Evolutionary conservation across 2,113 vertebrate species (phyloP), one percentile per base, ranked within the genome.

Genomic region (Hippocampus abdominalis): DNA sequence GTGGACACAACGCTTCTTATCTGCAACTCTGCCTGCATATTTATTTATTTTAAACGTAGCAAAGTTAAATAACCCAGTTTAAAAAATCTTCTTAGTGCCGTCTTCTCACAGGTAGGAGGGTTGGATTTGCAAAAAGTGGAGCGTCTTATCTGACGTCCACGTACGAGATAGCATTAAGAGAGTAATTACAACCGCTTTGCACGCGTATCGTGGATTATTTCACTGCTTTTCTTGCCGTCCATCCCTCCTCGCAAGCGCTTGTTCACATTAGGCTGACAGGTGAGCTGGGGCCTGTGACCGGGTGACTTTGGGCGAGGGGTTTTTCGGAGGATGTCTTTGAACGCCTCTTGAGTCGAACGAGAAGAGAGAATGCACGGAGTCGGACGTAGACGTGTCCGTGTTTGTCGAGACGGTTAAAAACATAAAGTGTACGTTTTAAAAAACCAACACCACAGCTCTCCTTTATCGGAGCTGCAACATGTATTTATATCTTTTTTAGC

Each of bases 11-110:
- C 59, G 25, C 57, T 39, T 59, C 11, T 36, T 20, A 36, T 74
- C 64, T 78, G 20, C 29, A 49, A 61, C 68, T 66, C 25, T 13
- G n/a, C 27, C 54, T 62, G 27, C 9, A 69, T 62, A 72, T 9
- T 64, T 74, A 62, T 74, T 75, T 68, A 46, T 44, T 42, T 63
- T 23, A 74, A 27, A 70, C 71, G 77, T 71, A 69, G 57, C 59
- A 29, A 66, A 15, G 54, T 72, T 75, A 60, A 69, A 81, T 73
- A 66, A 53, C 21, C 21, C 51, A 36, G 32, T 2, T 8, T 11
- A 49, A 60, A 75, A 67, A 75, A 66, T 63, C 29, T 29, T 39
- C 54, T 69, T 60, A 36, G 62, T 69, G 16, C 0, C 76, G 61
- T 76, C 57, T 66, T 57, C 40, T 49, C 44, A 57, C 25, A 39